Percentiles rank a stretch among this genome's conserved stretches.
phyloP scores from a whole-genome alignment of 1,140 invertebrate species.

The Euura lappo region DNA sequence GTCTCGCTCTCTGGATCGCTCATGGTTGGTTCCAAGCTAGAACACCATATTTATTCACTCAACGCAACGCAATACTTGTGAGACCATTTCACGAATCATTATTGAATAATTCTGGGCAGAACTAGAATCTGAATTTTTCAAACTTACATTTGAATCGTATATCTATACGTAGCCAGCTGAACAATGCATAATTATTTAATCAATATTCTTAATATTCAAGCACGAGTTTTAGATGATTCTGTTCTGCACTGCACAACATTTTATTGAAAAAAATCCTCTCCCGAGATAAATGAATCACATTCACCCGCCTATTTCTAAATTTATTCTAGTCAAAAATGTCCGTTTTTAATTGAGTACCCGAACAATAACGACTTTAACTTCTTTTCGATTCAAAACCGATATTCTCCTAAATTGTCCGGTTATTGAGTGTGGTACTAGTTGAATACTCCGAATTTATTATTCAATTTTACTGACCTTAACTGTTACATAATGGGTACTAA shows the following conservation, averaged over 20 bases:
- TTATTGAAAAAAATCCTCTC: no score
- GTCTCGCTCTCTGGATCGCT: not conserved
- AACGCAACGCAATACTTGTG: not conserved
- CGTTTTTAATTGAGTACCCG: not conserved
- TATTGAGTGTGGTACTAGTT: no score
- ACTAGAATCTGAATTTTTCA: no score
- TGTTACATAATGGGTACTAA: not conserved
- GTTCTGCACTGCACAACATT: not conserved
- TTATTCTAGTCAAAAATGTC: not conserved
- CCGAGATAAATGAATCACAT: no score
- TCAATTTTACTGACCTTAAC: not conserved
- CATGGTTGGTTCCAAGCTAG: not conserved
- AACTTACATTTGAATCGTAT: no score
- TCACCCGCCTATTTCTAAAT: no score
- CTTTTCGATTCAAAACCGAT: not conserved
- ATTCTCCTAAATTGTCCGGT: no score
- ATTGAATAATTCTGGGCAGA: no score
- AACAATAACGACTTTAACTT: not conserved
- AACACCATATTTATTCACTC: not conserved
- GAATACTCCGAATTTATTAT: no score
- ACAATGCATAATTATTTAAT: not conserved
- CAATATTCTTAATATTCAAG: not conserved
- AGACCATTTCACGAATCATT: not conserved
- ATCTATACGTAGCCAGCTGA: not conserved
- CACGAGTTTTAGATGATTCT: not conserved